Evolutionary conservation across 2,113 vertebrate species (phyloP).

Genomic region (Mormyrus iriodes): DNA sequence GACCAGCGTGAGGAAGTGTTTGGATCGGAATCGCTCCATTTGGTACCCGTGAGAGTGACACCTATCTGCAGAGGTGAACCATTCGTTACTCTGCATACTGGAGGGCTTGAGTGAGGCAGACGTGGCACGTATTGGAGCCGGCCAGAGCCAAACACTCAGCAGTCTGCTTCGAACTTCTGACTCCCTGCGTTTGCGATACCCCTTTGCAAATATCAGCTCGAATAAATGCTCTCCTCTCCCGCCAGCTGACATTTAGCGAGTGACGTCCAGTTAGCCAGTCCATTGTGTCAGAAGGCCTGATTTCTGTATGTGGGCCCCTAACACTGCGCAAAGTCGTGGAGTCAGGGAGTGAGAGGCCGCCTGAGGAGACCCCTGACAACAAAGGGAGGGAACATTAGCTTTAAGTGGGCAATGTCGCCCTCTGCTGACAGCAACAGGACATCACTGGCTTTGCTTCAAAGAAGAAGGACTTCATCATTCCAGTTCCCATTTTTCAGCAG

Average conservation of each 20-base stretch:
- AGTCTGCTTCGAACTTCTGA: background rate
- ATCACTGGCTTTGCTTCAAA: background rate
- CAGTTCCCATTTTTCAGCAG: background rate
- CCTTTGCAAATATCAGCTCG: background rate
- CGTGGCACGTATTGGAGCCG: no score
- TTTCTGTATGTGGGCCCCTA: background rate
- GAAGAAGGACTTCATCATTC: background rate
- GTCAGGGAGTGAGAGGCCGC: no score
- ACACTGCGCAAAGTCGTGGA: background rate
- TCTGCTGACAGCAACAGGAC: background rate
- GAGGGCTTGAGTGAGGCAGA: background rate
- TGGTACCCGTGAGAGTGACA: background rate
- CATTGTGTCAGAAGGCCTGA: background rate
- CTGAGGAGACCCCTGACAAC: background rate
- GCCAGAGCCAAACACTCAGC: background rate
- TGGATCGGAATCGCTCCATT: background rate
- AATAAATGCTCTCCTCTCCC: background rate
- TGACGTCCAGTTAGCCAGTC: background rate
- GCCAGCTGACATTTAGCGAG: background rate
- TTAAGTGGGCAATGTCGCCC: constrained; percentile 9
- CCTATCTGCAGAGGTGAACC: background rate
- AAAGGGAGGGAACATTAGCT: background rate
- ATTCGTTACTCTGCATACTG: background rate
- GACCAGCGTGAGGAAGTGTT: background rate
- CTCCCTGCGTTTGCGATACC: background rate